Percentiles rank a stretch among this genome's conserved stretches.
These are phyloP conservation scores for Corythornis vintsioides DNA, from an alignment of 2,113 vertebrate genomes.

Conservation along the genomic window DNA sequence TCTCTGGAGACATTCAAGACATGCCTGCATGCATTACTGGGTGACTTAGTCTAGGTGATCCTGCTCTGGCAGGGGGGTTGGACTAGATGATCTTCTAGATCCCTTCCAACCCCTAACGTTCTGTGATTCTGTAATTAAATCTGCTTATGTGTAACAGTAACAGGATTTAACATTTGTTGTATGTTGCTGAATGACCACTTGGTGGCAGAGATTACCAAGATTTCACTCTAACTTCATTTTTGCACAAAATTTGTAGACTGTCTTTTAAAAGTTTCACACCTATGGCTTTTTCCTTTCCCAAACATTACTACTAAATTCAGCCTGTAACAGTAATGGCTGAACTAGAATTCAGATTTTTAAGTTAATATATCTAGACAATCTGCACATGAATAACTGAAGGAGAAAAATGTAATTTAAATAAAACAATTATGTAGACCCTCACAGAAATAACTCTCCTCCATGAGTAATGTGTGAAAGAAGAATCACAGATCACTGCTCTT, in stretches of 20 bases:
- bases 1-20: too few species aligned
- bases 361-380: not conserved
- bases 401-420: not conserved
- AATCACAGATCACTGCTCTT: not conserved
- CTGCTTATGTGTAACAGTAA: not conserved
- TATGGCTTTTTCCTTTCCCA: not conserved
- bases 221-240: not conserved
- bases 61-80: too few species aligned
- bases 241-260: not conserved
- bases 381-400: not conserved
- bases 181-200: constrained; percentile 38
- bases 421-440: not conserved
- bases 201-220: constrained; percentile 63
- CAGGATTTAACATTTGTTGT: not conserved
- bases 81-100: too few species aligned
- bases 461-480: not conserved
- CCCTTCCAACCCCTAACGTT: too few species aligned
- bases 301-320: not conserved
- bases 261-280: not conserved
- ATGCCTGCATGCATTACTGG: too few species aligned
- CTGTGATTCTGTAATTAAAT: too few species aligned
- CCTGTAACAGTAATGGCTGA: not conserved
- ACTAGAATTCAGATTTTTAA: not conserved
- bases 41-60: too few species aligned
- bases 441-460: not conserved